These are phyloP conservation scores for Listronotus bonariensis DNA, from an alignment of 1,140 invertebrate species.

Conservation along the genomic window DNA sequence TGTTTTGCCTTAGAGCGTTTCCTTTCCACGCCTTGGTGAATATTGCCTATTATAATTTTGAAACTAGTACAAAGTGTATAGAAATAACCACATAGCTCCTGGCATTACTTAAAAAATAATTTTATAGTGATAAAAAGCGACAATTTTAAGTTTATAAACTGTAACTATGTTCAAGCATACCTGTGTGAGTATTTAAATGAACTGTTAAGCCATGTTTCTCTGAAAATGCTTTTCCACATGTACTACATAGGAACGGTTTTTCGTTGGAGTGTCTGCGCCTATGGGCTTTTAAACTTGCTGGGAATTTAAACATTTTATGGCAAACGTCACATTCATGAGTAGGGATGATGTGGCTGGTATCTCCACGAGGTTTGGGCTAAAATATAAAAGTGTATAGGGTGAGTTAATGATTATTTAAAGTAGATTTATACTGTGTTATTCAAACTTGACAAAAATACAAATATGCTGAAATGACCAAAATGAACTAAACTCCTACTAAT, in stretches of 20 bases:
- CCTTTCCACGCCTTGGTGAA: too few species aligned
- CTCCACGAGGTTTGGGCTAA: conserved; percentile 22
- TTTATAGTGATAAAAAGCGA: too few species aligned
- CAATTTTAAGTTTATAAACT: conserved; percentile 12
- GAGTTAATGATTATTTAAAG: background rate
- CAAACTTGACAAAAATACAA: too few species aligned
- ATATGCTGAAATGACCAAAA: too few species aligned
- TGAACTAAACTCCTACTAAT: too few species aligned
- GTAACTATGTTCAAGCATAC: conserved; percentile 29
- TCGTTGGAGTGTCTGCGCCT: conserved; percentile 73
- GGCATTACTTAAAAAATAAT: too few species aligned
- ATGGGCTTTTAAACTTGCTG: conserved; percentile 59
- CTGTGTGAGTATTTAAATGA: conserved; percentile 59
- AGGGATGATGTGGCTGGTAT: conserved; percentile 25
- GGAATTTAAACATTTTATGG: conserved; percentile 46
- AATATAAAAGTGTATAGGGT: background rate
- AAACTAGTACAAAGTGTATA: too few species aligned
- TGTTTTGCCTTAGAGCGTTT: too few species aligned
- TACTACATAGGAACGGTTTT: conserved; percentile 73
- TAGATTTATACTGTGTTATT: too few species aligned
- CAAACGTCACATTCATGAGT: conserved; percentile 44
- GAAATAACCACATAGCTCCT: too few species aligned
- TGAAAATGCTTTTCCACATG: conserved; percentile 75
- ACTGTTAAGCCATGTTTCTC: conserved; percentile 66
- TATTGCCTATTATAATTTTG: too few species aligned